Evolutionary conservation across 2,888 invertebrate species (phyloP).

Genomic region (Tiliacea aurago): DNA sequence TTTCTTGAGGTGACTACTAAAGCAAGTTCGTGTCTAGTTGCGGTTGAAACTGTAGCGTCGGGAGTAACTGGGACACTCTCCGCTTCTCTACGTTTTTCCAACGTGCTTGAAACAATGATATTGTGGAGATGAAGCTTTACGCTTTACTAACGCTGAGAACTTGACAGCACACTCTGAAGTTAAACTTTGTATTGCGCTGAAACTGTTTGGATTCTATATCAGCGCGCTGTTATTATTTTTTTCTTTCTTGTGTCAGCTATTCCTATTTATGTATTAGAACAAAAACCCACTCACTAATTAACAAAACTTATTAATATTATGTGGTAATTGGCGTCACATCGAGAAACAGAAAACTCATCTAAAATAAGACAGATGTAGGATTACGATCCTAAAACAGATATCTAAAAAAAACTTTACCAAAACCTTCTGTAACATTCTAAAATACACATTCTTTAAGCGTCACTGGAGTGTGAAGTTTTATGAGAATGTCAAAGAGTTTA

Average conservation of each 20-base stretch:
- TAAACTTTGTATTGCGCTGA: slow-evolving; percentile 59
- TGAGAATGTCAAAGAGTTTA: slow-evolving; percentile 66
- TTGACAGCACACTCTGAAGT: slow-evolving; percentile 58
- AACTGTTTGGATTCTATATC: slow-evolving; percentile 35
- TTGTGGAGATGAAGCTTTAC: slow-evolving; percentile 70
- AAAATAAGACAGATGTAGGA: not conserved
- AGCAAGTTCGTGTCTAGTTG: slow-evolving; percentile 68
- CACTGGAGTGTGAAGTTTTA: slow-evolving; percentile 66
- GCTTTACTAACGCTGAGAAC: slow-evolving; percentile 68
- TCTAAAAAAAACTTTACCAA: slow-evolving; percentile 32
- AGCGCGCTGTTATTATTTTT: slow-evolving; percentile 7
- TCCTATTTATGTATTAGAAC: not conserved
- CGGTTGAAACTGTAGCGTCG: slow-evolving; percentile 60
- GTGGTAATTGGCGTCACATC: not conserved
- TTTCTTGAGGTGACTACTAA: slow-evolving; percentile 76
- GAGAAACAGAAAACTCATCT: slow-evolving; percentile 1
- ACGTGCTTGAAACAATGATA: slow-evolving; percentile 76
- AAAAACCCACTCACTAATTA: not conserved
- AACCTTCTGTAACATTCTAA: slow-evolving; percentile 38
- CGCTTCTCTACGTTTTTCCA: slow-evolving; percentile 70
- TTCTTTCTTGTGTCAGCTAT: not conserved
- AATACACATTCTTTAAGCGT: slow-evolving; percentile 53
- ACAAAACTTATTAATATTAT: not conserved
- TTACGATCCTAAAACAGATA: slow-evolving; percentile 8
- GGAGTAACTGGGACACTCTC: slow-evolving; percentile 74